These are phyloP conservation scores for Peromyscus aztecus DNA, from an alignment of 2,797 vertebrate genomes.

Conservation along the genomic window DNA sequence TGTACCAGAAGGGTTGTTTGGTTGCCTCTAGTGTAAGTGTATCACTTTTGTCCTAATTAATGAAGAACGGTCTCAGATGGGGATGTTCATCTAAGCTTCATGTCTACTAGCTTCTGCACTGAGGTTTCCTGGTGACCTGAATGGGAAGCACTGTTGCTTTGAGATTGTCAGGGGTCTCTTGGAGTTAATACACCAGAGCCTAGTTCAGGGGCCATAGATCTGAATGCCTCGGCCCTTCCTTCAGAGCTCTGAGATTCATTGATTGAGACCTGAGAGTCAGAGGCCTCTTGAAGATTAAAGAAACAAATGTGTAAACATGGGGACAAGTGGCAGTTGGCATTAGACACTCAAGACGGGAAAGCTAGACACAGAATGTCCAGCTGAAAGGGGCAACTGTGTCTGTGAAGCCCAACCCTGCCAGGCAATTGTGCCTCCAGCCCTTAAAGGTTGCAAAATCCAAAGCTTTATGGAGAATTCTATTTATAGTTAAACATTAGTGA, in stretches of 20 bases:
- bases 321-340: conserved; percentile 22
- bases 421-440: not conserved
- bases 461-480: not conserved
- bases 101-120: not conserved
- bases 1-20: not conserved
- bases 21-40: not conserved
- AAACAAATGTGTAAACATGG: conserved; percentile 6
- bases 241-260: not conserved
- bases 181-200: not conserved
- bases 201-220: not conserved
- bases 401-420: not conserved
- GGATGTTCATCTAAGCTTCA: not conserved
- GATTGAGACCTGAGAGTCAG: not conserved
- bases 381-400: not conserved
- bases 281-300: conserved; percentile 20
- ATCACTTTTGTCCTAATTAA: conserved; percentile 19
- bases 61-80: not conserved
- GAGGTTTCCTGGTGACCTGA: not conserved
- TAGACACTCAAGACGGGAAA: not conserved
- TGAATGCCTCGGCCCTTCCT: not conserved
- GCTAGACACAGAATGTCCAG: not conserved
- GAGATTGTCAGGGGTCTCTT: not conserved
- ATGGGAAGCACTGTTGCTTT: not conserved
- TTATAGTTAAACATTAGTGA: conserved; percentile 2
- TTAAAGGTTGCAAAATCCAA: not conserved